Base-by-base conservation (phyloP, 2,797 vertebrate species). In the Oreonectes daqikongensis region DNA sequence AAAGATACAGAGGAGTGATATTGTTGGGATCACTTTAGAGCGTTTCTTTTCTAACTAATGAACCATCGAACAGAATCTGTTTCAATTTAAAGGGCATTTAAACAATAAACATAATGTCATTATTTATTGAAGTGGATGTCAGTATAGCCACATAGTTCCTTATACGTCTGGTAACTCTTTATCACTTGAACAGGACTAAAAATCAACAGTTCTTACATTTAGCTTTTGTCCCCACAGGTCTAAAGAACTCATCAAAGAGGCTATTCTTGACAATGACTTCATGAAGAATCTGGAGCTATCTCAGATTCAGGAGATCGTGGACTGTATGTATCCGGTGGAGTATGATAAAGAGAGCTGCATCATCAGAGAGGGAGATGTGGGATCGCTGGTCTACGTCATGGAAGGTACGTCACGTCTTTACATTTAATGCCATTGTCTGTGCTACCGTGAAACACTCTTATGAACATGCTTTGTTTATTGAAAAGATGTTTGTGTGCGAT, bases 261-360 rank as follows among this genome's bases (percentile, higher is more conserved):
- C 98, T 0, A 99, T 99, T 87, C 93, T 98, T 85, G 98, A 99
- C 90, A 99, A 99, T 90, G 98, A 99, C 91, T 99, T 99, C 88
- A 99, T 99, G 98, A 99, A 98, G 93, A 98, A 99, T 86, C 92
- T 99, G 87, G 98, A 99, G 86, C 88, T 98, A 85, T 99, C 97
- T 0, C 98, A 99, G 93, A 99, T 99, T 87, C 97, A 98, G 82
- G 97, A 99, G 94, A 99, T 99, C 60, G 97, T 99, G 92, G 98
- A 99, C 94, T 99, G 97, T 95, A 99, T 99, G 98, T 98, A 99
- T 86, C 98, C 97, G 0, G 97, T 98, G 88, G 97, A 99, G 85
- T 99, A 98, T 87, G 96, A 95, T 84, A 98, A 97, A 84, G 96
- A 98, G 91, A 98, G 96, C 86, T 98, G 96, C 81, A 99, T 99